A percentile compares a stretch with the other conserved stretches of the same genome.
phyloP scores from a whole-genome alignment of 2,888 invertebrate species.

The Philonicus albiceps region DNA sequence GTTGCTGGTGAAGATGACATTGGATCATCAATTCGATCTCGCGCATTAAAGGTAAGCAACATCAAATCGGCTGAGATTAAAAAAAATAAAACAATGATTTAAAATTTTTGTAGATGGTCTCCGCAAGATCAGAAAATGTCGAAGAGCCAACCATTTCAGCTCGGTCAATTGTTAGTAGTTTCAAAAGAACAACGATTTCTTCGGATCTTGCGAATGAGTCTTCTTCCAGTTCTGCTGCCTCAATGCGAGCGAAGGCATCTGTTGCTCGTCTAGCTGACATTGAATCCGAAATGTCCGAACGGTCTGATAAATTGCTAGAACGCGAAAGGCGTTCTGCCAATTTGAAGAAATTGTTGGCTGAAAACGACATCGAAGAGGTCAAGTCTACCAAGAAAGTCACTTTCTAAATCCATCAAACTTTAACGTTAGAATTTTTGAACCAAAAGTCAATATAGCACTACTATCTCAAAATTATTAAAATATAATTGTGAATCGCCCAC shows the following conservation, averaged over 20 bases:
- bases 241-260: slow-evolving; percentile 71
- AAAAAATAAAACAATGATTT: background rate
- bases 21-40: slow-evolving; percentile 65
- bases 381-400: slow-evolving; percentile 28
- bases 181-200: slow-evolving; percentile 72
- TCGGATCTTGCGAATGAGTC: slow-evolving; percentile 47
- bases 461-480: background rate
- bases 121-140: slow-evolving; percentile 13
- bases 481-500: background rate
- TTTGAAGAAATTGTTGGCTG: slow-evolving; percentile 74
- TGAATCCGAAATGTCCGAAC: slow-evolving; percentile 78
- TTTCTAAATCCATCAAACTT: slow-evolving; percentile 1
- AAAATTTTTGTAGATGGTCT: slow-evolving; percentile 40
- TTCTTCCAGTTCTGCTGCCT: slow-evolving; percentile 66
- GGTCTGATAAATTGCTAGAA: slow-evolving; percentile 73
- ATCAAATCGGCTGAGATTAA: slow-evolving; percentile 41
- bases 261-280: slow-evolving; percentile 75
- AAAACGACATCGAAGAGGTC: slow-evolving; percentile 61
- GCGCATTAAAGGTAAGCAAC: slow-evolving; percentile 59
- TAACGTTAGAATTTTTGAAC: background rate
- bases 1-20: slow-evolving; percentile 70
- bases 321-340: slow-evolving; percentile 77
- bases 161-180: slow-evolving; percentile 60
- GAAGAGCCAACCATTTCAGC: slow-evolving; percentile 51
- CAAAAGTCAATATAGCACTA: background rate